Base-by-base conservation (phyloP, 2,797 vertebrate genomes). In the Semotilus atromaculatus region DNA sequence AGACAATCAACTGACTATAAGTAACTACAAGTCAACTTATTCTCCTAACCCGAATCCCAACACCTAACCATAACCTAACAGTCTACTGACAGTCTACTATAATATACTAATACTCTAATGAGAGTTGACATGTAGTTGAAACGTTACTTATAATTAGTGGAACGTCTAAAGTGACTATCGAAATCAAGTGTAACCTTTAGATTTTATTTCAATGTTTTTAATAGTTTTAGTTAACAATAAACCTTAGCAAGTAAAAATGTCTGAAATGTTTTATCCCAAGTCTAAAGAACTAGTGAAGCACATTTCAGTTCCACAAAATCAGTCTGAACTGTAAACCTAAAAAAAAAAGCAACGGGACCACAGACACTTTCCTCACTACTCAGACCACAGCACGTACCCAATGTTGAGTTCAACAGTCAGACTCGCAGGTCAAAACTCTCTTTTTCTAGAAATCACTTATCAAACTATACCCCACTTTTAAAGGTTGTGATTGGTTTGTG, bases 381-480 rank as follows among this genome's bases (percentile, higher is more conserved):
- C 60, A 62, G 26, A 62, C 60, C 13, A 60, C 5, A 14, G n/a
- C 5, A 14, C 2, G 2, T 26, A 26, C 11, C n/a, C 2, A 60
- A 26, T 60, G 34, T 31, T 21, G 8, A 48, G 38, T 51, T 67
- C 62, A 64, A 34, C 53, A 82, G 11, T 64, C 34, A 73, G 26
- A 43, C 43, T 77, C 66, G 38, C 31, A 71, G 40, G 5, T 13
- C 58, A 62, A 29, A 62, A 67, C 62, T 9, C 53, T 55, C 23
- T 60, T 81, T 60, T 29, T 3, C 45, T n/a, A 48, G 70, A 90
- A 29, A 78, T 71, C 82, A 74, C 81, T 60, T 11, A n/a, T n/a
- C 71, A 48, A 66, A 86, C 55, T 62, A 66, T 62, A 76, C 23
- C 83, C n/a, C 26, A 80, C 48, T 83, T 81, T 76, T 60, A 68